phyloP scores from a whole-genome alignment of 2,797 vertebrate species.

The Cynopterus sphinx region DNA sequence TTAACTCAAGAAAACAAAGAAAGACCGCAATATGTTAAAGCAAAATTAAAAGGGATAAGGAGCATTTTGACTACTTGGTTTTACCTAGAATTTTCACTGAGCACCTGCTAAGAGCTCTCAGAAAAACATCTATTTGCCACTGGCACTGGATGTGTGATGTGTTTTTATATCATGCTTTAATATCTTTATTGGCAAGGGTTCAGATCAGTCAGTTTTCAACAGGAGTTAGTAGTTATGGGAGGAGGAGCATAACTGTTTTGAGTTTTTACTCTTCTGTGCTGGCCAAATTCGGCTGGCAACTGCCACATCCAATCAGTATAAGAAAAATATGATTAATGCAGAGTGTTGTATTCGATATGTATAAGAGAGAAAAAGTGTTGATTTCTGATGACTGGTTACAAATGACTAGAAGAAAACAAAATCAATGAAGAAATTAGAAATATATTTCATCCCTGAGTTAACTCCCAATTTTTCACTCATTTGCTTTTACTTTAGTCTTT shows the following conservation, averaged over 20 bases:
- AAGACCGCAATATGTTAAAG: neutral
- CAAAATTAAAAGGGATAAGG: neutral
- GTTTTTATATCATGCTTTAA: neutral
- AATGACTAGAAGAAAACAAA: conserved; percentile 41
- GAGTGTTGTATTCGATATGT: conserved; percentile 18
- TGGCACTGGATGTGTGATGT: neutral
- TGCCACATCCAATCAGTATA: neutral
- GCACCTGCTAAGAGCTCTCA: neutral
- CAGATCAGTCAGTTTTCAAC: neutral
- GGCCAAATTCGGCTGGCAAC: neutral
- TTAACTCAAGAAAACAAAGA: neutral
- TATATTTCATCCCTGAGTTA: neutral
- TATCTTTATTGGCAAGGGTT: neutral
- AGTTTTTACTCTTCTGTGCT: neutral
- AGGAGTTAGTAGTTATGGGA: neutral
- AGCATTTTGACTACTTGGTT: neutral
- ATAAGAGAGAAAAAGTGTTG: neutral
- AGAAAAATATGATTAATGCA: conserved; percentile 30
- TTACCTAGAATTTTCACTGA: neutral
- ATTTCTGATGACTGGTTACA: neutral
- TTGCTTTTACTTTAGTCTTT: neutral
- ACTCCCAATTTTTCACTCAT: neutral
- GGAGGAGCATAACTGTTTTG: neutral
- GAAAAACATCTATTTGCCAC: neutral
- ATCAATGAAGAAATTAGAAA: conserved; percentile 16